These are phyloP conservation scores for Tauraco erythrolophus DNA, from an alignment of 2,113 vertebrate genomes.

Conservation along the genomic window DNA sequence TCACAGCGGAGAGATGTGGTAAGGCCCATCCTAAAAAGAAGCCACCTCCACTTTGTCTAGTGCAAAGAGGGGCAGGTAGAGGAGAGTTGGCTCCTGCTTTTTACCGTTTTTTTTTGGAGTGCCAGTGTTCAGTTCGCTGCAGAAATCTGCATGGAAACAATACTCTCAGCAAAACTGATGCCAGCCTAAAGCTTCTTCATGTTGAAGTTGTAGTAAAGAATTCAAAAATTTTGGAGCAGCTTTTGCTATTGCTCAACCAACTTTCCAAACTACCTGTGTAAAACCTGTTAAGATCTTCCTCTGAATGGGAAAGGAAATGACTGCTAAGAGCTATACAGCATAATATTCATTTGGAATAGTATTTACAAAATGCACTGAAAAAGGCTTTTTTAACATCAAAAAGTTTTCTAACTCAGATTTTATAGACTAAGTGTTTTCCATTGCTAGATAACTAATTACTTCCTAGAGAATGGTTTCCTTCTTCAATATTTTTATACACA, in stretches of 20 bases:
- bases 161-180: background rate
- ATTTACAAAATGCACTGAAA: background rate
- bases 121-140: background rate
- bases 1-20: rapidly evolving
- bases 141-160: background rate
- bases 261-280: background rate
- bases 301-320: background rate
- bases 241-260: background rate
- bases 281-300: background rate
- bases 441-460: background rate
- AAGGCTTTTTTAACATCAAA: background rate
- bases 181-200: background rate
- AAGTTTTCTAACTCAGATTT: background rate
- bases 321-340: background rate
- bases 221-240: background rate
- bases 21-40: background rate
- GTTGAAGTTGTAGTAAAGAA: background rate
- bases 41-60: background rate
- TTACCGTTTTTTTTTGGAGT: background rate
- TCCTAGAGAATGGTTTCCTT: background rate
- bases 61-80: background rate
- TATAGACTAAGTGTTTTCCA: background rate
- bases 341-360: background rate
- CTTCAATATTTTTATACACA: background rate
- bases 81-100: background rate